Evolutionary conservation across 2,888 invertebrate species (phyloP).

Genomic region (Penaeus monodon): DNA sequence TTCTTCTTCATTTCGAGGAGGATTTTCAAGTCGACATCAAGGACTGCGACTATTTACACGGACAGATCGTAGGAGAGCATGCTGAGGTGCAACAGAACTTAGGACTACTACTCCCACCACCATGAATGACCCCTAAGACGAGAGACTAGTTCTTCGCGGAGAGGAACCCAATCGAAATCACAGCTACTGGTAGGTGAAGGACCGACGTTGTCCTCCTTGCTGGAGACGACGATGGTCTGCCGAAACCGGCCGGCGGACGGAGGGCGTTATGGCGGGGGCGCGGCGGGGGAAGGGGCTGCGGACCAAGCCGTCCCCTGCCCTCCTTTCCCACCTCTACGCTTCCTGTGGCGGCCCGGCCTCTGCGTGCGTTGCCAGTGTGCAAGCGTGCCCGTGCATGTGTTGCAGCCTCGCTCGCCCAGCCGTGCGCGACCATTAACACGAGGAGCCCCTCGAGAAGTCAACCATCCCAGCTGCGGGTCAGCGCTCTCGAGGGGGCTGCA

Average conservation of each 20-base stretch:
- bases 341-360: no score
- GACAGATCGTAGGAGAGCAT: not conserved
- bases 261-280: not conserved
- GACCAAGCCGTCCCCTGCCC: no score
- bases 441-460: no score
- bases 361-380: no score
- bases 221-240: not conserved
- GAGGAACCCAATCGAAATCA: constrained; percentile 45
- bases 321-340: no score
- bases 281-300: no score
- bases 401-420: no score
- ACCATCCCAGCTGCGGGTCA: no score
- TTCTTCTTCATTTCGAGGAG: not conserved
- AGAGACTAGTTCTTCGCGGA: constrained; percentile 37
- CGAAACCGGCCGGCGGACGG: constrained; percentile 1
- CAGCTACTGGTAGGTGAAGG: constrained; percentile 36
- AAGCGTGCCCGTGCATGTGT: no score
- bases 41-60: constrained; percentile 6
- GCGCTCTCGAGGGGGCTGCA: no score
- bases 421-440: no score
- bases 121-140: constrained; percentile 30
- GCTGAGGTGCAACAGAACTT: not conserved
- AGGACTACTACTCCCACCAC: constrained; percentile 25
- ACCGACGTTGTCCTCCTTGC: not conserved
- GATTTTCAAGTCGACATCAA: not conserved